Evolutionary conservation across 2,797 vertebrate species (phyloP), one percentile per base, ranked within the genome.

Genomic region (Bovichtus variegatus): DNA sequence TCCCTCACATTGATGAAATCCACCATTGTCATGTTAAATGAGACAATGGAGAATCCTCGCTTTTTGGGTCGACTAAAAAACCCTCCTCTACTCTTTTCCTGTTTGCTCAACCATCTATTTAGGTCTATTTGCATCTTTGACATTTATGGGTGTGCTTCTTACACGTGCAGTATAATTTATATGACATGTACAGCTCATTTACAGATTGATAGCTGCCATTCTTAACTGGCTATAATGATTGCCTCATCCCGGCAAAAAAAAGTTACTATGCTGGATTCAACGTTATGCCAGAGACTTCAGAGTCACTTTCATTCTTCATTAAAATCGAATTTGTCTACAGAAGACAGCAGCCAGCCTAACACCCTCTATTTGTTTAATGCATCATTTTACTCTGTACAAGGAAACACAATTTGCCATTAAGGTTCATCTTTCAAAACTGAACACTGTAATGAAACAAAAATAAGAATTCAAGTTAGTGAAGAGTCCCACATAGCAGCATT

Each of bases 161-260:
- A 76, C 79, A 78, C 67, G 84, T 80, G 59, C 78, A 34, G 58
- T 87, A 46, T 82, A 84, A 93, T 94, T 93, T 87, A 91, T 89
- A 78, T 72, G 82, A 89, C 81, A 90, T 91, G 79, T 78, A 89
- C 75, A 87, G 87, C 90, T 93, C 92, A 87, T 92, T 93, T 89
- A 76, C 77, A 80, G 92, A 95, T 91, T 93, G 94, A 95, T 94
- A 93, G 89, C 87, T 93, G 90, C 83, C 93, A 93, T 94, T 93
- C 74, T 74, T 92, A 93, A 94, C 87, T 71, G 77, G 79, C 77
- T 81, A 53, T 89, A 92, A 95, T 92, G 86, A 93, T 93, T 87
- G 73, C 59, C 85, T 93, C 84, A 89, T 93, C 80, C 80, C 73
- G 61, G 81, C n/a, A n/a, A 83, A 80, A 72, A 84, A 83, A 92